Evolutionary conservation across 2,888 invertebrate genomes (phyloP).

Genomic region (Synanthedon tipuliformis): DNA sequence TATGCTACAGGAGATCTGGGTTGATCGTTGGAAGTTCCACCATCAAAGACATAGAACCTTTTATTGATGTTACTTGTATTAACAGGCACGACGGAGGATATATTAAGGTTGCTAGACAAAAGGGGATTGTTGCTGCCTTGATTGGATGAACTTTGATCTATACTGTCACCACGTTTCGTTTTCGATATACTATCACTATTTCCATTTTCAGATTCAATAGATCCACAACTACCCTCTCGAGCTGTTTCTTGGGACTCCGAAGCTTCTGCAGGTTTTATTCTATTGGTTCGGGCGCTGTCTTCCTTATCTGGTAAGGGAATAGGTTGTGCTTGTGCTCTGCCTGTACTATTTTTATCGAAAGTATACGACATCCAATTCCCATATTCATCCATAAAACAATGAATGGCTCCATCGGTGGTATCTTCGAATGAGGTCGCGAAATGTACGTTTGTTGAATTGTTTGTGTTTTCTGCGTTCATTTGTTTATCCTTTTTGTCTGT

Average conservation of each 20-base stretch:
- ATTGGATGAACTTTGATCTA: slow-evolving; percentile 62
- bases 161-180: slow-evolving; percentile 48
- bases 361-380: slow-evolving; percentile 88
- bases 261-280: slow-evolving; percentile 40
- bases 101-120: slow-evolving; percentile 55
- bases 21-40: slow-evolving; percentile 51
- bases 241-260: slow-evolving; percentile 50
- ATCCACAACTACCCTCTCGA: slow-evolving; percentile 61
- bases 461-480: slow-evolving; percentile 29
- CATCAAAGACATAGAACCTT: slow-evolving; percentile 60
- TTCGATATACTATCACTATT: slow-evolving; percentile 48
- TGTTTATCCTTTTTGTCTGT: slow-evolving; percentile 43
- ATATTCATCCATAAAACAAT: slow-evolving; percentile 87
- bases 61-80: slow-evolving; percentile 52
- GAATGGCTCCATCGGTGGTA: slow-evolving; percentile 85
- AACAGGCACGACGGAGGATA: slow-evolving; percentile 57
- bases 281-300: slow-evolving; percentile 28
- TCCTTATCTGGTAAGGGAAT: slow-evolving; percentile 45
- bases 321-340: slow-evolving; percentile 54
- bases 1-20: slow-evolving; percentile 59
- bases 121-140: slow-evolving; percentile 66
- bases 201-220: slow-evolving; percentile 55
- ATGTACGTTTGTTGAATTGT: slow-evolving; percentile 61
- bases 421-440: slow-evolving; percentile 85
- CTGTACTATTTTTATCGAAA: slow-evolving; percentile 82